Evolutionary conservation across 1,140 invertebrate genomes (phyloP).

Genomic region (Capitella teleta): DNA sequence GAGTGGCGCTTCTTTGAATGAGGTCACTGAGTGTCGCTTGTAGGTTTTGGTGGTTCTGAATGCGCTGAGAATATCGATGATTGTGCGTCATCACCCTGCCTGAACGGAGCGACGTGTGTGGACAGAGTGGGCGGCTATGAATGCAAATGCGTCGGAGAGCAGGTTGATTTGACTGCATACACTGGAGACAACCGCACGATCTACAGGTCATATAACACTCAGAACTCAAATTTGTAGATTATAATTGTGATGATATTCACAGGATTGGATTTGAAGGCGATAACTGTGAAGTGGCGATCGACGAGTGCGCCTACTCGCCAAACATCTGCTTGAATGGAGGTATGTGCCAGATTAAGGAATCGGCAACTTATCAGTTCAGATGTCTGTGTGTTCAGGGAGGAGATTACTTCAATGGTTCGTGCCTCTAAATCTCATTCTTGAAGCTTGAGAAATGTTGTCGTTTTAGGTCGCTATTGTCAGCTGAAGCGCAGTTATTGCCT

Average conservation of each 20-base stretch:
- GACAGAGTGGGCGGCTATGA: slow-evolving; percentile 19
- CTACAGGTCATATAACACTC: background rate
- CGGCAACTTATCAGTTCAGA: slow-evolving; percentile 67
- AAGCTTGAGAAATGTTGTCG: background rate
- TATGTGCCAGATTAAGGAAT: slow-evolving; percentile 65
- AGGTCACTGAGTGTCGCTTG: too few relatives aligned
- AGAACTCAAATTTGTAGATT: background rate
- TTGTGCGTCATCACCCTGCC: slow-evolving; percentile 62
- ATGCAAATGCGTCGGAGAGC: slow-evolving; percentile 29
- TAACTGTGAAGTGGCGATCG: slow-evolving; percentile 87
- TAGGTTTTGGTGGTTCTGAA: too few relatives aligned
- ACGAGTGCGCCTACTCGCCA: slow-evolving; percentile 67
- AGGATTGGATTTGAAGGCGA: slow-evolving; percentile 86
- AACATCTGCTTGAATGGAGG: slow-evolving; percentile 15
- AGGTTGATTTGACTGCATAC: slow-evolving; percentile 1
- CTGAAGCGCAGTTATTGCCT: slow-evolving; percentile 62
- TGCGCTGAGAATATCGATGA: slow-evolving; percentile 51
- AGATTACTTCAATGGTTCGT: slow-evolving; percentile 9
- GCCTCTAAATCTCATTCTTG: background rate
- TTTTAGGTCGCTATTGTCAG: slow-evolving; percentile 59
- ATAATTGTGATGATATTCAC: too few relatives aligned
- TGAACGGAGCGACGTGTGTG: slow-evolving; percentile 25
- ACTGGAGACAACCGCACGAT: background rate
- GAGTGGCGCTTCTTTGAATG: too few relatives aligned
- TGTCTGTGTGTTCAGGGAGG: background rate